phyloP scores from a whole-genome alignment of 2,113 vertebrate species.

The Muntiacus muntjak region DNA sequence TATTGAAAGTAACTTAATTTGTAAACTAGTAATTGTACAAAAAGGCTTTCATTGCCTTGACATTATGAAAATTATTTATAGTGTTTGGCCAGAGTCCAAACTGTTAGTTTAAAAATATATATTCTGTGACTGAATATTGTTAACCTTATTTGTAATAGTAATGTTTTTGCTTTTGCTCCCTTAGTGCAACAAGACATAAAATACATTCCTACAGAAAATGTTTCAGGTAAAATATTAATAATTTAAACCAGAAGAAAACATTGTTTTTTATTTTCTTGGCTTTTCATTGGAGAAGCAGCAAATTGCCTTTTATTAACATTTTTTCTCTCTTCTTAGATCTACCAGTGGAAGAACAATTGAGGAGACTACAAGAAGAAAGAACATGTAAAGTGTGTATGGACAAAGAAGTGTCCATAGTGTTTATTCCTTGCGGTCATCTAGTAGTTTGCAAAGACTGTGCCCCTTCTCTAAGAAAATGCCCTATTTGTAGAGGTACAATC shows the following conservation, averaged over 20 bases:
- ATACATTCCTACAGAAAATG: conserved; percentile 88
- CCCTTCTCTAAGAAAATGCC: conserved; percentile 87
- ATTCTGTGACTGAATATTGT: background rate
- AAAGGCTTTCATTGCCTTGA: background rate
- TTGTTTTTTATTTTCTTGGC: background rate
- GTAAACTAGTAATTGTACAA: background rate
- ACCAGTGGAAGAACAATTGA: conserved; percentile 86
- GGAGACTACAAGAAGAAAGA: conserved; percentile 86
- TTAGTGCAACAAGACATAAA: conserved; percentile 91
- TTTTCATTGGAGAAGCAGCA: conserved; percentile 1
- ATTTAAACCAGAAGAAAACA: conserved; percentile 5
- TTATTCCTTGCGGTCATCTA: conserved; percentile 89
- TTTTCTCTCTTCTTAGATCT: conserved; percentile 74
- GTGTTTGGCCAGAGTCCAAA: conserved; percentile 1
- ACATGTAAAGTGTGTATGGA: conserved; percentile 93
- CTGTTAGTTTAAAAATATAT: background rate
- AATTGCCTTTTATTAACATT: background rate
- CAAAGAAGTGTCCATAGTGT: conserved; percentile 88
- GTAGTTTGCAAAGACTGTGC: conserved; percentile 89
- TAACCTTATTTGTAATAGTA: background rate
- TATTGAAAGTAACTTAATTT: background rate
- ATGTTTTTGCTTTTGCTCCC: conserved; percentile 58
- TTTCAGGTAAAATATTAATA: conserved; percentile 86
- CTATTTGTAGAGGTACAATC: conserved; percentile 88
- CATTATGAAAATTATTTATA: background rate